Conservation (phyloP, 2,888 invertebrate species). For the Nemotelus nigrinus region DNA sequence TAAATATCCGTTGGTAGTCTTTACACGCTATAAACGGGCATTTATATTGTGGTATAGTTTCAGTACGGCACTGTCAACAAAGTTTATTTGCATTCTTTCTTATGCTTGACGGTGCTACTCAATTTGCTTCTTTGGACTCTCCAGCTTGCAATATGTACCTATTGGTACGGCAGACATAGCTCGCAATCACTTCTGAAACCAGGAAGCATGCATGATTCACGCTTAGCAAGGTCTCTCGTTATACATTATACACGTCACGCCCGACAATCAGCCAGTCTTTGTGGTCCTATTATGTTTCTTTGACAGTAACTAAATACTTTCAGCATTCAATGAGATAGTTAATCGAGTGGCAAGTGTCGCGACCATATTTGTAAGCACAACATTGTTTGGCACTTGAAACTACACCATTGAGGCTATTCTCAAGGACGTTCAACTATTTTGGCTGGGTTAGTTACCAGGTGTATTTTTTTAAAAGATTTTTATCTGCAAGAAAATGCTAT, state of each 20-base stretch:
- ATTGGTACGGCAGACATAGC: neutral
- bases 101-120: neutral
- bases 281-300: slow-evolving; percentile 27
- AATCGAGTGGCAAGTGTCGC: too few species aligned
- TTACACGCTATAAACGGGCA: neutral
- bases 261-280: neutral
- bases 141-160: slow-evolving; percentile 2
- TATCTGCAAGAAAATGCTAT: neutral
- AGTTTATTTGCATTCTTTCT: neutral
- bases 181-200: neutral
- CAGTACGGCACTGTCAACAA: neutral
- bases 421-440: slow-evolving; percentile 31
- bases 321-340: neutral
- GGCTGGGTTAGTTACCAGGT: slow-evolving; percentile 2
- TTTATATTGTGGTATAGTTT: slow-evolving; percentile 5
- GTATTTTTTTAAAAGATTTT: neutral
- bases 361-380: too few species aligned
- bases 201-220: slow-evolving; percentile 32
- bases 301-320: neutral
- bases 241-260: neutral
- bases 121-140: slow-evolving; percentile 2
- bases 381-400: too few species aligned
- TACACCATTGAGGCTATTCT: neutral
- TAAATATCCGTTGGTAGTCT: neutral
- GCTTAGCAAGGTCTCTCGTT: slow-evolving; percentile 8